A percentile compares a stretch with the other conserved stretches of the same genome.
phyloP scores from a whole-genome alignment of 2,888 invertebrate genomes.

The Agonopterix heracliana region DNA sequence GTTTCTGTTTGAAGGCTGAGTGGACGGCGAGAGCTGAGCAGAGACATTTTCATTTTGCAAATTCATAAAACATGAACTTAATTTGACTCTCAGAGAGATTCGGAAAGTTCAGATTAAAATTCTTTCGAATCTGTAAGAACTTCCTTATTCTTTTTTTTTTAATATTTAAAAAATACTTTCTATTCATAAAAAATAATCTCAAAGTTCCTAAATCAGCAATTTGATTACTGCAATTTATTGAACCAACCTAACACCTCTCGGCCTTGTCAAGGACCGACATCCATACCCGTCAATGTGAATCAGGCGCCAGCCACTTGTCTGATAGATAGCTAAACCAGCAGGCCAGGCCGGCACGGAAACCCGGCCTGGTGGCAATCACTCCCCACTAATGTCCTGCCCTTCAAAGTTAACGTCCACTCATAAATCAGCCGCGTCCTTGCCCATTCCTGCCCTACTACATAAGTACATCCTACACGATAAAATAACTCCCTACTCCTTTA shows the following conservation, averaged over 20 bases:
- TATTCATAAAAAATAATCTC: no score
- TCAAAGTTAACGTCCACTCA: slow-evolving; percentile 40
- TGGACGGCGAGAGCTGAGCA: not conserved
- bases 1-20: slow-evolving; percentile 14
- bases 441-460: slow-evolving; percentile 22
- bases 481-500: slow-evolving; percentile 34
- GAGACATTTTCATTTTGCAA: slow-evolving; percentile 24
- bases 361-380: slow-evolving; percentile 17
- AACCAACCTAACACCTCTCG: no score
- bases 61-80: slow-evolving; percentile 32
- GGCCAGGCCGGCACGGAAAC: not conserved
- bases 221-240: no score
- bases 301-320: no score
- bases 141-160: no score
- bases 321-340: not conserved
- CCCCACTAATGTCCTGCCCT: slow-evolving; percentile 40
- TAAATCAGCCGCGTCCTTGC: slow-evolving; percentile 44
- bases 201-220: no score
- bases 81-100: slow-evolving; percentile 24
- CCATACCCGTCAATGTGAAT: no score
- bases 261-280: no score
- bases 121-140: no score
- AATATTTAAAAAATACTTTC: no score
- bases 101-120: slow-evolving; percentile 20
- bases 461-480: slow-evolving; percentile 25